Evolutionary conservation across 2,888 invertebrate genomes (phyloP).

Genomic region (Mythimna lalbum): DNA sequence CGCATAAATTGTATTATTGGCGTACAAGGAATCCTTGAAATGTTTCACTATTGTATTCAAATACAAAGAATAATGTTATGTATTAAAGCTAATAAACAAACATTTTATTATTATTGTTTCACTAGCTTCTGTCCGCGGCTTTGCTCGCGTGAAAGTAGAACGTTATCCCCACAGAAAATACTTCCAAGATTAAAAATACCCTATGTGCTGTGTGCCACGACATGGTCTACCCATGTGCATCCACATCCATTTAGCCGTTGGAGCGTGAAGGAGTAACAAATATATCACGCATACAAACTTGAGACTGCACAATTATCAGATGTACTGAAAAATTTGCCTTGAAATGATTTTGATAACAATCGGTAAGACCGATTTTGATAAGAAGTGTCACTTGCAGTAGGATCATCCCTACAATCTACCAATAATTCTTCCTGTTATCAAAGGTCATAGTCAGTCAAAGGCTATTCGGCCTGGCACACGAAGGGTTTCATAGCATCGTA

Average conservation of each 20-base stretch:
- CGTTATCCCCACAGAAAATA: too few relatives aligned
- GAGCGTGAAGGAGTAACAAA: too few relatives aligned
- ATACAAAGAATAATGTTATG: constrained; percentile 54
- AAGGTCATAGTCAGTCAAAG: too few relatives aligned
- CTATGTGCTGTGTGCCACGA: too few relatives aligned
- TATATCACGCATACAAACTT: too few relatives aligned
- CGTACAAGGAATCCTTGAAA: constrained; percentile 48
- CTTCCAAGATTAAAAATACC: too few relatives aligned
- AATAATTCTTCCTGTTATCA: too few relatives aligned
- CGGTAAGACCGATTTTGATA: constrained; percentile 1
- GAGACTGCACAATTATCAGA: constrained; percentile 27
- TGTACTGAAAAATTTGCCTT: constrained; percentile 26
- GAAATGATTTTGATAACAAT: constrained; percentile 1
- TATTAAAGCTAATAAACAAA: constrained; percentile 46
- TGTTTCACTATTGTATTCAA: constrained; percentile 67
- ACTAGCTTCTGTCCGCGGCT: neutral
- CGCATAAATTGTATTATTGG: constrained; percentile 13
- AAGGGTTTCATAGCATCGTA: neutral
- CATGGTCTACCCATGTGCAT: too few relatives aligned
- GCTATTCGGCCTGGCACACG: neutral
- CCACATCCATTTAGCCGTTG: too few relatives aligned
- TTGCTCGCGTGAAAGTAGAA: too few relatives aligned
- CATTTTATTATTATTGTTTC: constrained; percentile 22
- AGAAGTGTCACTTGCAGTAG: neutral
- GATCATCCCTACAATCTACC: neutral